Base-by-base conservation (phyloP, 2,797 vertebrate genomes). In the Rhyacichthys aspro region DNA sequence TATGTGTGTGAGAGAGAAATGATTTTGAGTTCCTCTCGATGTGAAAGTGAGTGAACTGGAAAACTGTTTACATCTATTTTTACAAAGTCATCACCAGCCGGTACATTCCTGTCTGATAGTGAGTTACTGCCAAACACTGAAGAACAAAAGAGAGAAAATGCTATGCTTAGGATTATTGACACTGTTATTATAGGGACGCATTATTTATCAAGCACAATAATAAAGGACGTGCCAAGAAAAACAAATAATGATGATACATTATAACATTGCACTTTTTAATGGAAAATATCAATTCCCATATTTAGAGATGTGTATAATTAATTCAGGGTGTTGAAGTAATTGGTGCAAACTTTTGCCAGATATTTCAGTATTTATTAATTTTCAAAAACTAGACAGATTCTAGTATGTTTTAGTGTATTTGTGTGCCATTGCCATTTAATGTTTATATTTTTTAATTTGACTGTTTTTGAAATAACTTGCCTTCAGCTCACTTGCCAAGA, bases 61-160 rank as follows among this genome's bases (percentile, higher is more conserved):
- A 93, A 90, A 87, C 72, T 85, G 91, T 93, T 93, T 92, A 92
- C 90, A 92, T 89, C 81, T 78, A 87, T 90, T 89, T 85, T 87
- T 89, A 90, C 87, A 69, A 87, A 85, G 86, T 90, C 83, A 70
- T 86, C 86, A 87, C 82, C 88, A 88, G 90, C 89, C 86, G 89
- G 86, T 91, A 90, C 91, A 91, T 93, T 94, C 91, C 91, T 90
- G 76, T 87, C 74, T 70, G 73, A 88, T 69, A 79, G 76, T 76
- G 72, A 86, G 79, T 79, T 79, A 87, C 82, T 89, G 88, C 87
- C 86, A 89, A 88, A 86, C 77, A 78, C 76, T 78, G 80, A 87
- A 66, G 67, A 75, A 54, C 76, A 74, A 76, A 78, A 72, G n/a
- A 79, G 68, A 74, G 58, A 79, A 83, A 66, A 56, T 55, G 79